These are phyloP conservation scores for Pseudorectes ferrugineus DNA, from an alignment of 2,113 vertebrate genomes.

Conservation along the genomic window DNA sequence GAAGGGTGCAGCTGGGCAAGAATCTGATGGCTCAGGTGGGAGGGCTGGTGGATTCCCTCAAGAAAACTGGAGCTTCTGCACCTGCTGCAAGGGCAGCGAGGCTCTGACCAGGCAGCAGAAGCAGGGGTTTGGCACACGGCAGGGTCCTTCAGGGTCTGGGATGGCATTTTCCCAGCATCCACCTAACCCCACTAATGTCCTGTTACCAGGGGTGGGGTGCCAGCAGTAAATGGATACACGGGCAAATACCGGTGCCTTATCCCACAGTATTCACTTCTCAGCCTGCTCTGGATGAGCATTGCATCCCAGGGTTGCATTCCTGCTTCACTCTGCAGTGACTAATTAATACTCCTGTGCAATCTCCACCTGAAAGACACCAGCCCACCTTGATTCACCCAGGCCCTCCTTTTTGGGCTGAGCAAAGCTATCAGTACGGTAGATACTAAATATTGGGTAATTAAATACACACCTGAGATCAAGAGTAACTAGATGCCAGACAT, in stretches of 20 bases:
- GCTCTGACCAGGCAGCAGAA: not conserved
- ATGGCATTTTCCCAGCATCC: not conserved
- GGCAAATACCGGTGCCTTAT: not conserved
- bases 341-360: not conserved
- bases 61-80: not conserved
- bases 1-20: not conserved
- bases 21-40: not conserved
- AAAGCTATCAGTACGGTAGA: not conserved
- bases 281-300: not conserved
- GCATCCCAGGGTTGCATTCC: not conserved
- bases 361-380: not conserved
- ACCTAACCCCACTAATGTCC: rapidly evolving
- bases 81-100: rapidly evolving
- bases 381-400: not conserved
- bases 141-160: not conserved
- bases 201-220: not conserved
- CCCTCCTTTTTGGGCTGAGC: not conserved
- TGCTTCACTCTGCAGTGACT: not conserved
- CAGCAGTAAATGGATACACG: not conserved
- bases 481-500: not conserved
- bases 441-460: not conserved
- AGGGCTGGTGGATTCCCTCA: not conserved
- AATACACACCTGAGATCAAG: not conserved
- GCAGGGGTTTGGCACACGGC: rapidly evolving
- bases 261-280: not conserved